Evolutionary conservation across 2,797 vertebrate genomes (phyloP).

Genomic region (Pogonophryne albipinna): DNA sequence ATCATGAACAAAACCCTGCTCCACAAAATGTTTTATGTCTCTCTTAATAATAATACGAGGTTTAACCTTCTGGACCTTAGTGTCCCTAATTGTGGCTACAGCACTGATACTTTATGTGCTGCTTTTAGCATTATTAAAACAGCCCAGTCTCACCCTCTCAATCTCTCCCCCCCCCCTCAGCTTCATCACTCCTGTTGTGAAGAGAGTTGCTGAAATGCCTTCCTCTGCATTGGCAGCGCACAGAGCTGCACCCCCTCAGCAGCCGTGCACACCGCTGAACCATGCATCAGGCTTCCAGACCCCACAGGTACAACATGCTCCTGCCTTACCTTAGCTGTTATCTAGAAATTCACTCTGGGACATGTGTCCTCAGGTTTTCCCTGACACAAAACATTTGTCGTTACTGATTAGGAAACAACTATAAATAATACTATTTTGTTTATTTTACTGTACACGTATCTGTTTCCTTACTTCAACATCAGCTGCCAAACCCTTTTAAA

Average conservation of each 20-base stretch:
- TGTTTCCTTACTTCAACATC: too few relatives aligned
- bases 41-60: too few relatives aligned
- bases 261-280: slow-evolving; percentile 76
- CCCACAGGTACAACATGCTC: slow-evolving; percentile 70
- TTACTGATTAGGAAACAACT: not conserved
- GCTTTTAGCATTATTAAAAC: not conserved
- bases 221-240: slow-evolving; percentile 85
- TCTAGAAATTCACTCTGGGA: fast-evolving
- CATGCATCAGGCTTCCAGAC: slow-evolving; percentile 60
- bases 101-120: not conserved
- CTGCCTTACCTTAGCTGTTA: not conserved
- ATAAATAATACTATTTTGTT: not conserved
- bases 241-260: slow-evolving; percentile 68
- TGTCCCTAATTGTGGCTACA: too few relatives aligned
- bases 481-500: too few relatives aligned
- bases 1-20: too few relatives aligned
- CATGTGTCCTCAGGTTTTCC: not conserved
- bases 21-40: too few relatives aligned
- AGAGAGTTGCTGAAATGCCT: slow-evolving; percentile 78
- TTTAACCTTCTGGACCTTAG: too few relatives aligned
- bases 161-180: slow-evolving; percentile 48
- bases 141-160: not conserved
- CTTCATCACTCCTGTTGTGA: slow-evolving; percentile 89
- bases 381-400: not conserved
- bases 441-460: not conserved